Evolutionary conservation across 2,888 invertebrate species (phyloP).

Genomic region (Antheraea yamamai): DNA sequence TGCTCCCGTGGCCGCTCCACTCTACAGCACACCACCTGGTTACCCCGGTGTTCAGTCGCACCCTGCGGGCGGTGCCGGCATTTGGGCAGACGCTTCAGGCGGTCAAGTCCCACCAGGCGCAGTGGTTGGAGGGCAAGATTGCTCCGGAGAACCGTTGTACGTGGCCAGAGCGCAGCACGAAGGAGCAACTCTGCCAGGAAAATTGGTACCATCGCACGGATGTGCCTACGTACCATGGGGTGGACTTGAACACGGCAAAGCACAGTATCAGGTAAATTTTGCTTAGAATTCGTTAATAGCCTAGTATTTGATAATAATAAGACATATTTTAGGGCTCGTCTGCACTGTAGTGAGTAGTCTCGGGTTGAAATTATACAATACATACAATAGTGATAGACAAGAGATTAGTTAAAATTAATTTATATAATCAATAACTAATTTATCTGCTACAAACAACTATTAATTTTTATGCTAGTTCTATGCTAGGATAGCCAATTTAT

Average conservation of each 20-base stretch:
- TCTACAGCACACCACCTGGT: conserved; percentile 63
- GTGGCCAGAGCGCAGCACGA: conserved; percentile 89
- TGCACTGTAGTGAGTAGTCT: background rate
- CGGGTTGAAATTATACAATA: background rate
- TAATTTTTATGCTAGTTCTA: too few relatives aligned
- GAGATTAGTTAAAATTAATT: too few relatives aligned
- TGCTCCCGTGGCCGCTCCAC: conserved; percentile 62
- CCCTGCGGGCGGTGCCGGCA: conserved; percentile 54
- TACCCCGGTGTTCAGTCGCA: conserved; percentile 54
- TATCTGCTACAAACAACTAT: too few relatives aligned
- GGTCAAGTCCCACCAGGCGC: conserved; percentile 88
- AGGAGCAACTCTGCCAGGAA: conserved; percentile 91
- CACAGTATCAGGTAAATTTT: conserved; percentile 85
- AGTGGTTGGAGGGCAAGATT: conserved; percentile 84
- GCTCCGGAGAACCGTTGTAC: conserved; percentile 82
- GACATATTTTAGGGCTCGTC: background rate
- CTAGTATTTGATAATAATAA: background rate
- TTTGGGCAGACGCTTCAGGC: conserved; percentile 83
- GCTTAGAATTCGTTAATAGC: background rate
- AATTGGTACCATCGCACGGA: conserved; percentile 89
- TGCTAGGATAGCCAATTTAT: too few relatives aligned
- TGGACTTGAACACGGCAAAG: conserved; percentile 88
- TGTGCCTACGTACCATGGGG: conserved; percentile 92
- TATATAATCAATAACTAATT: too few relatives aligned
- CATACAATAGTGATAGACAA: too few relatives aligned